A percentile compares a stretch with the other conserved stretches of the same genome.
These are phyloP conservation scores for Dusona sp. DNA, from an alignment of 2,888 invertebrate species.

Conservation along the genomic window DNA sequence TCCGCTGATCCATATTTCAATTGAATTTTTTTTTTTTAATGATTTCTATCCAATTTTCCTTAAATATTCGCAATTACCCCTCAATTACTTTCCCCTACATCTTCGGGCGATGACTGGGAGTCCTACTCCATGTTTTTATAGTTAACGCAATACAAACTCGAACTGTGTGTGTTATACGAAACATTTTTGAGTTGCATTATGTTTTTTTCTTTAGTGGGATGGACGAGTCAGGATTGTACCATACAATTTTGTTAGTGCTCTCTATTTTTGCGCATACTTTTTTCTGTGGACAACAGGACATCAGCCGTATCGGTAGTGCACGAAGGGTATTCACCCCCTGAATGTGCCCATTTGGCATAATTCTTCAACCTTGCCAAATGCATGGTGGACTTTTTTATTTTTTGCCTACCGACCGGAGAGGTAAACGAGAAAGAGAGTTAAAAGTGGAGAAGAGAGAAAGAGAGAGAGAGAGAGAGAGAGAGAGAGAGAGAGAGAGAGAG, in stretches of 20 bases:
- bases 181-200: constrained; percentile 67
- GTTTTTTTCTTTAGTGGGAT: constrained; percentile 7
- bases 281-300: constrained; percentile 40
- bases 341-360: constrained; percentile 48
- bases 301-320: constrained; percentile 4
- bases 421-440: neutral
- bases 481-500: constrained; percentile 10
- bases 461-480: neutral
- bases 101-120: constrained; percentile 10
- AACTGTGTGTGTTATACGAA: constrained; percentile 63
- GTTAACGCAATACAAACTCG: constrained; percentile 11
- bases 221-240: neutral
- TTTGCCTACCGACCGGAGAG: neutral
- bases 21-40: too few relatives aligned
- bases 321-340: neutral
- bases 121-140: constrained; percentile 6
- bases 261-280: constrained; percentile 38
- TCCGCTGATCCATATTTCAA: neutral
- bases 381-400: constrained; percentile 50
- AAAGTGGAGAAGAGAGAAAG: constrained; percentile 3
- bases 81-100: too few relatives aligned
- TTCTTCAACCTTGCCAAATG: constrained; percentile 50
- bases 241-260: constrained; percentile 30
- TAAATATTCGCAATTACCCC: too few relatives aligned
- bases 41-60: too few relatives aligned